Percentiles rank a stretch among this genome's conserved stretches.
Evolutionary conservation across 2,797 vertebrate species (phyloP).

Genomic region (Alectoris magna): DNA sequence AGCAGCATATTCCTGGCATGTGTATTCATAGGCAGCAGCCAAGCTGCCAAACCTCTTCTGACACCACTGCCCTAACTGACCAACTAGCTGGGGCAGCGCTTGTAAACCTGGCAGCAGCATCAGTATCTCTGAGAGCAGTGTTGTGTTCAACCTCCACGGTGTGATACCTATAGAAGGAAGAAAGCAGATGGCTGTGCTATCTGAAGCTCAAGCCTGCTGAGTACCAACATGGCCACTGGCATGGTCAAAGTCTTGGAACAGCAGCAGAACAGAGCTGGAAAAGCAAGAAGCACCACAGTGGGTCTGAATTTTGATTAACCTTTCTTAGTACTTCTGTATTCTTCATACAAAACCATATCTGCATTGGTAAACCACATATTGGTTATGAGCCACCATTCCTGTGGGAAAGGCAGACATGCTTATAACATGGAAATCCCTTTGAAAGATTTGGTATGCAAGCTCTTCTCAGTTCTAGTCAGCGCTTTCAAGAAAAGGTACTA

Average conservation of each 20-base stretch:
- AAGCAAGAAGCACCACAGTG: not conserved
- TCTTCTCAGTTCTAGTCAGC: not conserved
- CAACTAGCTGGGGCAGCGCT: constrained; percentile 8
- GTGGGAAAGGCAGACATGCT: not conserved
- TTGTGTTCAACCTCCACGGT: not conserved
- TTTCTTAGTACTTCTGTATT: not conserved
- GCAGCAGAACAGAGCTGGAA: not conserved
- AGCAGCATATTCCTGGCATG: not conserved
- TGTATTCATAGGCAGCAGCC: not conserved
- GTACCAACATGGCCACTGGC: not conserved
- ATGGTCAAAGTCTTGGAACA: not conserved
- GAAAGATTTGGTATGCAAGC: not conserved
- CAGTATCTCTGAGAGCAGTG: not conserved
- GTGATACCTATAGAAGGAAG: not conserved
- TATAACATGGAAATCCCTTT: not conserved
- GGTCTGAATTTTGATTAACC: not conserved
- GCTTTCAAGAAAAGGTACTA: not conserved
- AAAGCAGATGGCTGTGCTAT: constrained; percentile 6
- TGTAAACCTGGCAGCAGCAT: constrained; percentile 12
- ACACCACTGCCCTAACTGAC: not conserved
- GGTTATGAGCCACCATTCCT: not conserved
- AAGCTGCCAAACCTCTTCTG: not conserved
- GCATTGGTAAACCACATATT: not conserved
- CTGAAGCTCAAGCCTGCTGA: not conserved
- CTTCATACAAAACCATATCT: not conserved